Evolutionary conservation across 2,113 vertebrate genomes (phyloP), one percentile per base, ranked within the genome.

Genomic region (Mastomys natalensis): DNA sequence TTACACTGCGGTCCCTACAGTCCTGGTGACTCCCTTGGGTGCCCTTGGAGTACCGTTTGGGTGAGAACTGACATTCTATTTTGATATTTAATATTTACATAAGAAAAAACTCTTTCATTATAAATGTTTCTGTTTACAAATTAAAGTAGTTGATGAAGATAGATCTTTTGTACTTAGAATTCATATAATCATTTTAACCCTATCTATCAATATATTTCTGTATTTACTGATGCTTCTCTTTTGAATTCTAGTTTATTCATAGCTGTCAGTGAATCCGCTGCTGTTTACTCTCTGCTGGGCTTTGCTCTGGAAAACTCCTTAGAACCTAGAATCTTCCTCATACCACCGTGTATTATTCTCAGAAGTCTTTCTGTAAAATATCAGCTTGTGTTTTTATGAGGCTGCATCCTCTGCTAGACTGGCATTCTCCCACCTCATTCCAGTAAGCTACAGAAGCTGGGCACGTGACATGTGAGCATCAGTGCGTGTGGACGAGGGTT

Each of bases 11-110:
- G 99, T 99, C 77, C 99, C 99, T 78, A 99, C 99, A 21, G 99
- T 99, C 87, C 98, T 99, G 89, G 99, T 99, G 58, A 99, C 99
- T 0, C 99, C 99, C 4, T 97, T 99, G 78, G 99, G 99, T 97
- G 99, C 99, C 45, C 99, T 99, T 19, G 99, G 99, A 37, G 99
- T 99, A 84, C 98, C 99, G 6, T 99, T 99, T 98, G 99, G 99
- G 99, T 99, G 98, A 99, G 99, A 98, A 93, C 96, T 98, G 95
- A 86, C 62, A 96, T 98, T 97, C 91, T 92, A 64, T 97, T 92
- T 97, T 55, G 11, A 64, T 91, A 92, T 96, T 95, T 96, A 72
- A 90, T 74, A 80, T 8, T 89, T 60, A 58, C 19, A 64, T 73
- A 58, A 5, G 10, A 60, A 60, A 88, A 58, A 64, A 68, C 37